Base-by-base conservation (phyloP, 2,797 vertebrate genomes). In the Gymnoscopelus braueri region DNA sequence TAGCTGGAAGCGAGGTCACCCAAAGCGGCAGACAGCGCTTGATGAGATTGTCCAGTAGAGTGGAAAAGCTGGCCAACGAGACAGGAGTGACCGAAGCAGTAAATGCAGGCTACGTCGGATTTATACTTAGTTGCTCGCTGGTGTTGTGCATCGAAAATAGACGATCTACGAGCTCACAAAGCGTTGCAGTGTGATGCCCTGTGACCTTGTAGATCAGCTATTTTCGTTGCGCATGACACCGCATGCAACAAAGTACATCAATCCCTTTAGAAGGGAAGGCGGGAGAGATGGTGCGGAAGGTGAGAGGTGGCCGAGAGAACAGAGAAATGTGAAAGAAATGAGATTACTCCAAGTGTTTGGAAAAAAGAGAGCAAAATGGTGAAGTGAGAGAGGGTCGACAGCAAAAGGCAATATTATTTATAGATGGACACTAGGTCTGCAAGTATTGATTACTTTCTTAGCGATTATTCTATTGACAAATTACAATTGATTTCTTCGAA, bases 21-120 rank as follows among this genome's bases (percentile, higher is more conserved):
- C 65, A 26, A 23, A 55, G 24, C 24, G 58, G 8, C 14, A 49
- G 44, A 10, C 24, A 51, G 3, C 24, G 14, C 12, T 19, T 60
- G 82, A 90, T 83, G 80, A 88, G 81, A 82, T 84, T 80, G 67
- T 54, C 65, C 72, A 70, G 70, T 10, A 1, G 69, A 74, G 71
- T 66, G 69, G 67, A 69, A 77, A 77, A 49, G 7, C 63, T 75
- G 14, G 29, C 14, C 48, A 63, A 44, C 23, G 51, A 57, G 71
- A 72, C 48, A 60, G 58, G 10, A 48, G 48, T 0, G 7, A 63
- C 13, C 51, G 67, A 65, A 62, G 44, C 19, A 11, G 3, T 23
- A 56, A 24, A 56, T 9, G 24, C 10, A 24, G 9, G 35, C 35
- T 2, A 39, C 7, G 5, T 39, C 35, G 35, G 5, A 44, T 44